Conservation (phyloP, 2,113 vertebrate genomes). For the Phalacrocorax pelagicus region DNA sequence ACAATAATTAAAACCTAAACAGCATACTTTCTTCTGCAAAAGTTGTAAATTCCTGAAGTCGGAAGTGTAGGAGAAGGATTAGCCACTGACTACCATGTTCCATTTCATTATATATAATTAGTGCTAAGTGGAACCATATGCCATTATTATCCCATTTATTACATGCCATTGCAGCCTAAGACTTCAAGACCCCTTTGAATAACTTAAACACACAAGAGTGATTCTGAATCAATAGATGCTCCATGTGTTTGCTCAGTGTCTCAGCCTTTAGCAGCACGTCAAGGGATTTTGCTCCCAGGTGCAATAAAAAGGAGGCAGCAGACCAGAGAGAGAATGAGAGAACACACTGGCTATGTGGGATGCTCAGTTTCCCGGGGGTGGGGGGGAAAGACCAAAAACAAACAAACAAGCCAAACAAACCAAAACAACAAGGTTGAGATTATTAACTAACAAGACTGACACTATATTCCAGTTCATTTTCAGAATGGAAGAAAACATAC, state of each 20-base stretch:
- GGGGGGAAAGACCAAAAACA: too few relatives aligned
- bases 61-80: not conserved
- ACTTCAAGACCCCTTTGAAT: not conserved
- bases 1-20: not conserved
- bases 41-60: not conserved
- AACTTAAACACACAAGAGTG: not conserved
- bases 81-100: not conserved
- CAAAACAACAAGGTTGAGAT: not conserved
- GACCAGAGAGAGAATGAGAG: not conserved
- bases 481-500: not conserved
- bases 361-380: not conserved
- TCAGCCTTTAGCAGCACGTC: not conserved
- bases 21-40: not conserved
- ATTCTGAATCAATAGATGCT: not conserved
- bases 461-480: not conserved
- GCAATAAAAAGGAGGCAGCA: not conserved
- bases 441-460: not conserved
- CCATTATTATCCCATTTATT: not conserved
- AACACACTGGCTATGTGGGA: not conserved
- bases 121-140: not conserved
- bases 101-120: not conserved
- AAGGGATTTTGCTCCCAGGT: not conserved
- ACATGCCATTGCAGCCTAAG: not conserved
- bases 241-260: not conserved
- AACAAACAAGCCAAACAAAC: not conserved